phyloP scores from a whole-genome alignment of 2,797 vertebrate genomes.

The Syngnathus rostellatus region DNA sequence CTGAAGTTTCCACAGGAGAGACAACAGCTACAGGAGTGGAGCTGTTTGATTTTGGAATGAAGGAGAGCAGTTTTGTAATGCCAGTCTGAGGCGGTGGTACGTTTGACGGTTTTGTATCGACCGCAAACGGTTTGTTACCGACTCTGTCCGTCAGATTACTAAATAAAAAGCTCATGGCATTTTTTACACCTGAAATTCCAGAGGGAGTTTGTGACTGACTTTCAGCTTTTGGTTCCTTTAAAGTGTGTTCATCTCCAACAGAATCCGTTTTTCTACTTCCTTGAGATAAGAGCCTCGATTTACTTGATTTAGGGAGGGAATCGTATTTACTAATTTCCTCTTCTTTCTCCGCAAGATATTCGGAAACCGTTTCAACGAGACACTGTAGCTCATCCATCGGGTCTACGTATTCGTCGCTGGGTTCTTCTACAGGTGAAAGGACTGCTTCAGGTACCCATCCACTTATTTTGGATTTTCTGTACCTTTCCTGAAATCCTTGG shows the following conservation, averaged over 20 bases:
- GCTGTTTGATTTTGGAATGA: constrained; percentile 62
- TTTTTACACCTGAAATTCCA: constrained; percentile 72
- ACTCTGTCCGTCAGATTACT: constrained; percentile 79
- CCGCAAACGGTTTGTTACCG: constrained; percentile 69
- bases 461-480: constrained; percentile 53
- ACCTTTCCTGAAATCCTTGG: constrained; percentile 51
- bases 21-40: constrained; percentile 57
- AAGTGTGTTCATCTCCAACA: constrained; percentile 49
- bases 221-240: constrained; percentile 49
- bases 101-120: constrained; percentile 48
- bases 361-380: constrained; percentile 92
- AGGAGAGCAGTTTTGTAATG: constrained; percentile 66
- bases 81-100: constrained; percentile 52
- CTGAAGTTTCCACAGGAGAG: constrained; percentile 65
- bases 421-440: constrained; percentile 77
- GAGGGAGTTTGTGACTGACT: constrained; percentile 26
- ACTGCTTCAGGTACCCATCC: constrained; percentile 62
- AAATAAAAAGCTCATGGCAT: constrained; percentile 79
- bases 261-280: constrained; percentile 60
- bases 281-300: constrained; percentile 63
- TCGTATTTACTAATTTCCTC: constrained; percentile 91
- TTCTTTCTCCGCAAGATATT: constrained; percentile 96
- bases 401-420: constrained; percentile 79
- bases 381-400: constrained; percentile 92
- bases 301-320: constrained; percentile 74